Conservation (phyloP, 2,888 invertebrate species). For the Congeria kusceri region DNA sequence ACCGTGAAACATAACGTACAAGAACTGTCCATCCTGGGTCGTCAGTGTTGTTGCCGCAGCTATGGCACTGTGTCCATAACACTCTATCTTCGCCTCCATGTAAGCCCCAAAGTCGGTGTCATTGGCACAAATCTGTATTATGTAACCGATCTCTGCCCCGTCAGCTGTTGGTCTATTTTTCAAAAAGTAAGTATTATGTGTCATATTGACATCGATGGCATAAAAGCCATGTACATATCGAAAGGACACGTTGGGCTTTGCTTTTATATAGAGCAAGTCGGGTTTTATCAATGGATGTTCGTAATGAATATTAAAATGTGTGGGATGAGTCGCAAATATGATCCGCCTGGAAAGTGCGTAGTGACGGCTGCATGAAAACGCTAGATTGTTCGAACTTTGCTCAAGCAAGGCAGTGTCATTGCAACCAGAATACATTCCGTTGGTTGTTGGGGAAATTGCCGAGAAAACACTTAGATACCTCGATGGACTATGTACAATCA, state of each 20-base stretch:
- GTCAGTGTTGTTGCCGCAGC: not conserved
- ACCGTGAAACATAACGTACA: not conserved
- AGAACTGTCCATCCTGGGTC: not conserved
- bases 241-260: not conserved
- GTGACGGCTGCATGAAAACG: too few species aligned
- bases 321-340: too few species aligned
- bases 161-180: slow-evolving; percentile 6
- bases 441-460: too few species aligned
- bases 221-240: not conserved
- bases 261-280: not conserved
- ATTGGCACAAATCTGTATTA: slow-evolving; percentile 23
- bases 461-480: too few species aligned
- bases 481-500: too few species aligned
- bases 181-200: slow-evolving; percentile 14
- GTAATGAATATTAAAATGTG: too few species aligned
- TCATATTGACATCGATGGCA: not conserved
- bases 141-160: slow-evolving; percentile 8
- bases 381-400: too few species aligned
- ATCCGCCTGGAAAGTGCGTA: too few species aligned
- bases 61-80: slow-evolving; percentile 15
- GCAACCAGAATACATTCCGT: too few species aligned
- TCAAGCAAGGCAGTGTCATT: too few species aligned
- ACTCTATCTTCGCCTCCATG: slow-evolving; percentile 30
- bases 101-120: slow-evolving; percentile 14
- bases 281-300: too few species aligned